A percentile compares a stretch with the other conserved stretches of the same genome.
Evolutionary conservation across 1,140 invertebrate species (phyloP).

Genomic region (Psix sp.): DNA sequence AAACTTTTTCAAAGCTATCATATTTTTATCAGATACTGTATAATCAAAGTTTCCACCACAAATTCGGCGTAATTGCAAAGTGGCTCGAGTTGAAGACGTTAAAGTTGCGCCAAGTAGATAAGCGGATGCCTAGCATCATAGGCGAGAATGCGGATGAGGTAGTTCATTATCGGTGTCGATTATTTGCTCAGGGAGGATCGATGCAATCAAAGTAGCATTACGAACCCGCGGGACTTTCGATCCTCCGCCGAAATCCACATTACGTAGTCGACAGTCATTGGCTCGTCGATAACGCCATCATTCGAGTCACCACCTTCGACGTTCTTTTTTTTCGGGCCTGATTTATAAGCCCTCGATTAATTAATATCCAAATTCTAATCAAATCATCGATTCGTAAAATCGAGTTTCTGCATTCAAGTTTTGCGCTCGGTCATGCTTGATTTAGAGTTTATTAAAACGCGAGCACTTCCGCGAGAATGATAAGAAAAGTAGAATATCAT

Average conservation of each 20-base stretch:
- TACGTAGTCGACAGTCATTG: constrained; percentile 37
- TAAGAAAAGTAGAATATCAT: constrained; percentile 9
- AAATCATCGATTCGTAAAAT: constrained; percentile 31
- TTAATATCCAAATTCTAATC: background rate
- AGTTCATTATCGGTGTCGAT: constrained; percentile 35
- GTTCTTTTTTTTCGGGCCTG: constrained; percentile 9
- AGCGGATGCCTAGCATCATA: constrained; percentile 10
- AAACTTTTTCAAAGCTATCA: no score
- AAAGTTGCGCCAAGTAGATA: constrained; percentile 17
- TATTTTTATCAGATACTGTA: no score
- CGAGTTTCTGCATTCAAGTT: constrained; percentile 32
- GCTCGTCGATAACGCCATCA: constrained; percentile 27
- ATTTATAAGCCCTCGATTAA: no score
- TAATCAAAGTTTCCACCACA: no score
- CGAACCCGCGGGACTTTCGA: constrained; percentile 37
- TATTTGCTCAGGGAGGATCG: constrained; percentile 27
- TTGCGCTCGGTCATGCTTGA: no score
- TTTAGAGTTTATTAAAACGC: constrained; percentile 35
- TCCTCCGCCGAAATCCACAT: constrained; percentile 34
- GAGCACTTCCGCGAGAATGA: background rate
- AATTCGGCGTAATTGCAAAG: background rate
- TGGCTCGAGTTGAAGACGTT: background rate
- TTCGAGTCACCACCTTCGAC: constrained; percentile 33
- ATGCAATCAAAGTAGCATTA: constrained; percentile 44
- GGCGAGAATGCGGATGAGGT: constrained; percentile 7